Base-by-base conservation (phyloP, 1,140 invertebrate genomes). In the Drosophila murphyi region DNA sequence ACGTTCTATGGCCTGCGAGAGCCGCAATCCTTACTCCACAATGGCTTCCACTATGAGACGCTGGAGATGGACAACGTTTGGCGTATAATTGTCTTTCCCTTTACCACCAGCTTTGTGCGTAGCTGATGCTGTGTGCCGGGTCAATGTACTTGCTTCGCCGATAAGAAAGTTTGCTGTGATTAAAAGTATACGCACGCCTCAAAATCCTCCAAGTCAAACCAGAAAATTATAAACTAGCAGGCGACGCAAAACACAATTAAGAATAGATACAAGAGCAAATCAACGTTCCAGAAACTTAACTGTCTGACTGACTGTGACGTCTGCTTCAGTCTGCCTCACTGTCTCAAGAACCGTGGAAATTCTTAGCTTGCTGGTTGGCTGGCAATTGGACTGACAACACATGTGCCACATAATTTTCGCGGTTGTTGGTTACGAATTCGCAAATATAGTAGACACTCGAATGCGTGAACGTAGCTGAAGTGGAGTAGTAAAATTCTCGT, bases 401-500 rank as follows among this genome's bases (percentile, higher is more conserved):
- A 87, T 86, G 82, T 86, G 64, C 32, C 52, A 62, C 71, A 82
- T 76, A 78, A 87, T 79, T 86, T 79, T 81, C 76, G 82, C 82
- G 78, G 68, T 64, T 63, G 68, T 78, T 86, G 68, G 43, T 31
- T 57, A 74, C 56, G 52, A 63, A 80, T 85, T 56, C 61, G 12
- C 8, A 37, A 37, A 7, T 52, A 72, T 61, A 81, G 79, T 77
- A 10, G 2, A 12, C 1, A 48, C 37, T 62, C 37, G 41, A 10
- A 56, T 52, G 72, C 5, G 39, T 41, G 2, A 41, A 41, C 3
- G 39, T 41, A 20, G 20, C 1, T 20, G 20, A 20, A 20, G 20
- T 34, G 34, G 5, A 34, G 3, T 2, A 0, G 34, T 34, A 4
- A 34, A 34, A 34, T 34, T 34, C 34, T 34, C 4, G 34, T 20